These are phyloP conservation scores for Sebastes minor DNA, from an alignment of 2,797 vertebrate species.

Conservation along the genomic window DNA sequence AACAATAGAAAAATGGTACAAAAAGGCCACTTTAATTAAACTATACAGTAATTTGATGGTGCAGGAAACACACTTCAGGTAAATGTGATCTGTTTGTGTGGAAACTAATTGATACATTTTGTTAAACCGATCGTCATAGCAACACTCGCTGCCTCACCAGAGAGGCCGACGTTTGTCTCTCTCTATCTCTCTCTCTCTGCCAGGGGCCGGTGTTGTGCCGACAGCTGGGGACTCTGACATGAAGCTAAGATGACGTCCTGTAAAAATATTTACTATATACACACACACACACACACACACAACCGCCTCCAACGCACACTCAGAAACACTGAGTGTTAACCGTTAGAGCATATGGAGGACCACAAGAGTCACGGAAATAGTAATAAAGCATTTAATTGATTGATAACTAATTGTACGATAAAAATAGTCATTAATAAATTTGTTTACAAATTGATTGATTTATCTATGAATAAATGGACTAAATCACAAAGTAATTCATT, in stretches of 20 bases:
- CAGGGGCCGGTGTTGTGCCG: slow-evolving; percentile 20
- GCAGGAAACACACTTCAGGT: not conserved
- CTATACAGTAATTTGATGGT: not conserved
- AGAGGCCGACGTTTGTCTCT: not conserved
- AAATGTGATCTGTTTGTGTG: not conserved
- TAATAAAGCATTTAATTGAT: too few relatives aligned
- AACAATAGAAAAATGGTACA: not conserved
- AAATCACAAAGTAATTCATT: too few relatives aligned
- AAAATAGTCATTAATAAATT: too few relatives aligned
- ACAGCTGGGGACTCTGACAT: slow-evolving; percentile 52
- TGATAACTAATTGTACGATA: too few relatives aligned
- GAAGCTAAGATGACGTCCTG: slow-evolving; percentile 53
- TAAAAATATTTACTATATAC: slow-evolving; percentile 59
- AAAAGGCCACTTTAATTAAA: not conserved
- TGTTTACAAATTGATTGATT: too few relatives aligned
- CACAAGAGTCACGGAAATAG: too few relatives aligned
- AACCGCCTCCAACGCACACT: not conserved
- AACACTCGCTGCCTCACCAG: not conserved
- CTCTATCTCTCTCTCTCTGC: not conserved
- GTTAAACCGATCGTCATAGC: not conserved
- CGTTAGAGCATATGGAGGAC: not conserved
- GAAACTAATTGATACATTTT: not conserved
- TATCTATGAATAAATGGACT: too few relatives aligned
- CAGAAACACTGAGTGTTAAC: not conserved
- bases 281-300: slow-evolving; percentile 7